phyloP scores from a whole-genome alignment of 2,797 vertebrate genomes.

The Tinamus major region DNA sequence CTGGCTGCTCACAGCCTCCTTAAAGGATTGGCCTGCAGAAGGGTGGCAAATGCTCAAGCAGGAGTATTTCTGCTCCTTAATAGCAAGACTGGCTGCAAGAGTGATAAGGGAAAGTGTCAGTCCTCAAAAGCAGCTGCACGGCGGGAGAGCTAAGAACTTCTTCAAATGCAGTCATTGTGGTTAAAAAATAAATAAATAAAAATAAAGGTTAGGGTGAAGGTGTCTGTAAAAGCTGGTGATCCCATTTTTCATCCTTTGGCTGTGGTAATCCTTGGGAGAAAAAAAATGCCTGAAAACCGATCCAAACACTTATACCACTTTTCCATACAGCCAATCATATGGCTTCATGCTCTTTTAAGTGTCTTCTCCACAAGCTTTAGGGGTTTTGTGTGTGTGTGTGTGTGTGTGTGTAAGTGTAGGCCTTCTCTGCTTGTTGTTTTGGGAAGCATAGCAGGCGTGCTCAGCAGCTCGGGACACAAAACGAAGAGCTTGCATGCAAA shows the following conservation, averaged over 20 bases:
- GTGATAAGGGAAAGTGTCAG: neutral
- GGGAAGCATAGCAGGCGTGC: neutral
- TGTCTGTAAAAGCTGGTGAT: constrained; percentile 18
- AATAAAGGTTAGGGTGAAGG: neutral
- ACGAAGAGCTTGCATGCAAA: neutral
- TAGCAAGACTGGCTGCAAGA: neutral
- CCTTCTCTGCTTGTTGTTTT: neutral
- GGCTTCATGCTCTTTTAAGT: neutral
- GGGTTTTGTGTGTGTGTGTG: neutral
- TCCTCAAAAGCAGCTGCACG: neutral
- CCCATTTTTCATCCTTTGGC: constrained; percentile 2
- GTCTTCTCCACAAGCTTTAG: neutral
- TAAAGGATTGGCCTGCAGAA: neutral
- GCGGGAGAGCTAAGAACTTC: neutral
- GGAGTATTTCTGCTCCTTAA: neutral
- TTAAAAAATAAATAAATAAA: neutral
- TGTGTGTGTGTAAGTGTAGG: neutral
- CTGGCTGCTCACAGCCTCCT: neutral
- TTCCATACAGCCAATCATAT: neutral
- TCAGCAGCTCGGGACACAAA: neutral
- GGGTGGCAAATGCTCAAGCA: neutral
- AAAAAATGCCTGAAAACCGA: neutral
- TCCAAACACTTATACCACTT: neutral
- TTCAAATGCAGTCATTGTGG: neutral
- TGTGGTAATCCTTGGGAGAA: neutral